These are phyloP conservation scores for Yoshiicerus persimilis DNA, from an alignment of 1,140 invertebrate species.

Conservation along the genomic window DNA sequence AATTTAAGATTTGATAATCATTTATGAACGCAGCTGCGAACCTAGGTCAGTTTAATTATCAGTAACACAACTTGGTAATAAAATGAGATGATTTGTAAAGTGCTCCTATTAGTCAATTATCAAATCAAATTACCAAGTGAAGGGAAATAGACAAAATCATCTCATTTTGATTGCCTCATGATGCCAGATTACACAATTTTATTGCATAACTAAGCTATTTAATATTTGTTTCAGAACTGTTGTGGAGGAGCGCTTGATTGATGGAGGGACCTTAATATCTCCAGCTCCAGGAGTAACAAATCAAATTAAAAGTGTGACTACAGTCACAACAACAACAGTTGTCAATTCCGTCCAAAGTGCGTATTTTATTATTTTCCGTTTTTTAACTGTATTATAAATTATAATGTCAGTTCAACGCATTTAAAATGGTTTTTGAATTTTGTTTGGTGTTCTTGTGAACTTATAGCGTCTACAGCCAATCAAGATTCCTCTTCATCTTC, in stretches of 20 bases:
- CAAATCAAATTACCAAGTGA: too few species aligned
- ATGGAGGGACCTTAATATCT: slow-evolving; percentile 14
- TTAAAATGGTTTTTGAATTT: neutral
- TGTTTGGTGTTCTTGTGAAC: neutral
- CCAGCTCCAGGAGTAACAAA: slow-evolving; percentile 11
- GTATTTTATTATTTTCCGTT: neutral
- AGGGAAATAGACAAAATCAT: too few species aligned
- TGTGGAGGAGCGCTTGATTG: slow-evolving; percentile 39
- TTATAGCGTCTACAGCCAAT: neutral
- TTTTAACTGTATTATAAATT: neutral
- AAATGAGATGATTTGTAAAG: too few species aligned
- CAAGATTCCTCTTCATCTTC: neutral
- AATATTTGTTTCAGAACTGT: neutral
- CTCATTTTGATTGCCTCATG: too few species aligned
- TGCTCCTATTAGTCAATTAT: too few species aligned
- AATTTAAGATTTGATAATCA: too few species aligned
- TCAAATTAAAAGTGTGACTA: slow-evolving; percentile 41
- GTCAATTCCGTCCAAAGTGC: slow-evolving; percentile 39
- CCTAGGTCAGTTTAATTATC: too few species aligned
- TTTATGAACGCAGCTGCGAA: too few species aligned
- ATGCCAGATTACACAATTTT: too few species aligned
- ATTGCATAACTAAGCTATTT: too few species aligned
- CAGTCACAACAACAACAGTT: slow-evolving; percentile 38
- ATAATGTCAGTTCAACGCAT: neutral
- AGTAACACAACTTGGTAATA: too few species aligned